These are phyloP conservation scores for Bruchidius siliquastri DNA, from an alignment of 2,888 invertebrate genomes.

Conservation along the genomic window DNA sequence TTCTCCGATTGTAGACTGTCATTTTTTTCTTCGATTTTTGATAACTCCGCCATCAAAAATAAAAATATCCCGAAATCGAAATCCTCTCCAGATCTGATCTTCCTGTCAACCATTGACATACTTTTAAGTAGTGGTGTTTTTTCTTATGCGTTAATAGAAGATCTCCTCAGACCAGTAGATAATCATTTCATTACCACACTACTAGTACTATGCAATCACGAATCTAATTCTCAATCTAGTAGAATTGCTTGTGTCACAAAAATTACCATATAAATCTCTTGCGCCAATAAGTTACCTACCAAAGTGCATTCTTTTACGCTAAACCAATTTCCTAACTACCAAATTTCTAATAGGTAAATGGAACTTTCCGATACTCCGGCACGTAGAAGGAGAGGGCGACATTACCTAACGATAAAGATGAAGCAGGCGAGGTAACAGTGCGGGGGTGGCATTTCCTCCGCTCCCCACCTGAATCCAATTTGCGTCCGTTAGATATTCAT, in stretches of 20 bases:
- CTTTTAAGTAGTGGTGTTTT: no score
- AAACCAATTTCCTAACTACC: neutral
- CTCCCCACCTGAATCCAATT: neutral
- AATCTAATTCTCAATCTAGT: neutral
- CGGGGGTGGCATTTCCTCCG: neutral
- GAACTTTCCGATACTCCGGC: neutral
- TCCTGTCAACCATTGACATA: no score
- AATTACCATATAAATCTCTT: neutral
- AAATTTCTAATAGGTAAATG: neutral
- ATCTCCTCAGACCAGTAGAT: no score
- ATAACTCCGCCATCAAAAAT: no score
- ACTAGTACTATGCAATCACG: no score
- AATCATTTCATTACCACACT: no score
- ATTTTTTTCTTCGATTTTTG: no score
- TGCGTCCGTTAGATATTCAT: neutral
- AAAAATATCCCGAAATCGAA: no score
- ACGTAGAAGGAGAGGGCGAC: neutral
- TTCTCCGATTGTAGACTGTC: no score
- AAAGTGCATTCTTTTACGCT: neutral
- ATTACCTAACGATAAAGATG: neutral
- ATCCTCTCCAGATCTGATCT: no score
- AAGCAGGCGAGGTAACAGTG: neutral
- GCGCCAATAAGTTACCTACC: neutral
- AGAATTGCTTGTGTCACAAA: neutral
- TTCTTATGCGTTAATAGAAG: no score